Conservation (phyloP, 2,113 vertebrate species). For the Mirounga angustirostris region DNA sequence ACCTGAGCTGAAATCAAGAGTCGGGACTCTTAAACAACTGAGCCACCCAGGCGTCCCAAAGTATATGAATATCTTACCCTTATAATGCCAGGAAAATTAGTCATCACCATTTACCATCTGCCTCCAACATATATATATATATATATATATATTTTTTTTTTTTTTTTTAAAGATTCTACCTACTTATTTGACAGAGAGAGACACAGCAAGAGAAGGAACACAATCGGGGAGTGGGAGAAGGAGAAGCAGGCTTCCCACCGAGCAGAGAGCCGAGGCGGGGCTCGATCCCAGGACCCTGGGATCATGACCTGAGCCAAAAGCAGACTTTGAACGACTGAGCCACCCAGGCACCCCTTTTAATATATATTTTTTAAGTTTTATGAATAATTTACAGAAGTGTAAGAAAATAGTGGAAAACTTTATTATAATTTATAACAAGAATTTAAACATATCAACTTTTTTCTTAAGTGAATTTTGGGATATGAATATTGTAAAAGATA, state of each 20-base stretch:
- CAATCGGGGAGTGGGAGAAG: no score
- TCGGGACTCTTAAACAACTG: background rate
- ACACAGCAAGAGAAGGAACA: no score
- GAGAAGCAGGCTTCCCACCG: no score
- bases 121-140: background rate
- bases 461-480: background rate
- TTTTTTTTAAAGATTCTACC: no score
- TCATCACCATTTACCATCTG: background rate
- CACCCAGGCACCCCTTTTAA: background rate
- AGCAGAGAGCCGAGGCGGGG: no score
- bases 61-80: slow-evolving; percentile 28
- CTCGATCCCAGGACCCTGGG: no score
- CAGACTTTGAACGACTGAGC: no score
- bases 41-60: background rate
- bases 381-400: background rate
- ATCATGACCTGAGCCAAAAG: no score
- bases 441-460: background rate
- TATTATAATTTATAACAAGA: background rate
- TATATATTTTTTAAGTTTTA: background rate
- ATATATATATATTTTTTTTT: no score
- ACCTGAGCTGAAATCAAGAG: background rate
- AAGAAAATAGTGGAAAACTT: background rate
- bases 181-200: no score
- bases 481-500: background rate
- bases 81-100: slow-evolving; percentile 16